Evolutionary conservation across 2,888 invertebrate species (phyloP).

Genomic region (Pyrgus malvae): DNA sequence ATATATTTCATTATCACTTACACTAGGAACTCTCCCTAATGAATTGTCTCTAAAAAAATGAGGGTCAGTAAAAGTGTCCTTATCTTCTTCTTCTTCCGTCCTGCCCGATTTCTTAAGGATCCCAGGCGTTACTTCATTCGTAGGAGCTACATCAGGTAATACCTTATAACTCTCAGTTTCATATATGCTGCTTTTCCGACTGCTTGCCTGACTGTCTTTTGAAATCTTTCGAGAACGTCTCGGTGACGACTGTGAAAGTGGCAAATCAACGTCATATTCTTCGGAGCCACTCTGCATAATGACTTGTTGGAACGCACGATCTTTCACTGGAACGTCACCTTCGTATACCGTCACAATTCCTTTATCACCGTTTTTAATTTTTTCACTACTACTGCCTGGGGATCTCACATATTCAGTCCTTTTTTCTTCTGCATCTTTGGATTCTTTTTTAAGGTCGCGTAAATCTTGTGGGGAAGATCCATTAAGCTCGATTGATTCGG

Average conservation of each 20-base stretch:
- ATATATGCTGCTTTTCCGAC: slow-evolving; percentile 73
- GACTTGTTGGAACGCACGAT: slow-evolving; percentile 62
- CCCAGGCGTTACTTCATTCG: slow-evolving; percentile 57
- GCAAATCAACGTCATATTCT: slow-evolving; percentile 54
- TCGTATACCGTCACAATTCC: slow-evolving; percentile 56
- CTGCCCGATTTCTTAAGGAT: slow-evolving; percentile 64
- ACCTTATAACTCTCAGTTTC: slow-evolving; percentile 80
- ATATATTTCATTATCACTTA: slow-evolving; percentile 77
- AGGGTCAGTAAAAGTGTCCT: slow-evolving; percentile 48
- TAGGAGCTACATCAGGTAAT: slow-evolving; percentile 64
- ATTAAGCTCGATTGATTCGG: slow-evolving; percentile 42
- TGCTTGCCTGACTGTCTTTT: slow-evolving; percentile 62
- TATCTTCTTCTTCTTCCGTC: slow-evolving; percentile 57
- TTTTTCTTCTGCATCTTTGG: slow-evolving; percentile 50
- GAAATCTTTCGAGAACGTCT: slow-evolving; percentile 54
- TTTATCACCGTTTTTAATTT: slow-evolving; percentile 48
- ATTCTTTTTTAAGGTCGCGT: slow-evolving; percentile 47
- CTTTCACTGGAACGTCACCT: slow-evolving; percentile 45
- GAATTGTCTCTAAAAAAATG: slow-evolving; percentile 56
- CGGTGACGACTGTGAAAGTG: slow-evolving; percentile 54
- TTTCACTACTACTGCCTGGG: slow-evolving; percentile 55
- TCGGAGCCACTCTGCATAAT: slow-evolving; percentile 55
- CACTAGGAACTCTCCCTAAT: slow-evolving; percentile 68
- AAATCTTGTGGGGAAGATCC: slow-evolving; percentile 46
- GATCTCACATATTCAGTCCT: slow-evolving; percentile 55